A percentile compares a stretch with the other conserved stretches of the same genome.
Conservation (phyloP, 2,113 vertebrate genomes). For the Peromyscus californicus region DNA sequence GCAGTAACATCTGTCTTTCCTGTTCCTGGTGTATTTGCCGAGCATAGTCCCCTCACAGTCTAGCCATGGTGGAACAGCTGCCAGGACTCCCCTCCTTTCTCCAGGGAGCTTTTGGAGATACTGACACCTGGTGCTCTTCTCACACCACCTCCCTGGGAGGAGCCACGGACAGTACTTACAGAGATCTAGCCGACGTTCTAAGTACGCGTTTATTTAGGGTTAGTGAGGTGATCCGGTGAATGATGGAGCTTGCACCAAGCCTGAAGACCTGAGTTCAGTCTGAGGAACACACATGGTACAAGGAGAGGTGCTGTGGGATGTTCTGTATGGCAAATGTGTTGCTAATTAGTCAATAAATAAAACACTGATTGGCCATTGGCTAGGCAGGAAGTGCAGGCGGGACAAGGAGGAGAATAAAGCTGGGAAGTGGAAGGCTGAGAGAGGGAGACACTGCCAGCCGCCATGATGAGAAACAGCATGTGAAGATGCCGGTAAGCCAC, state of each 20-base stretch:
- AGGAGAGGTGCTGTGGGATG: too few relatives aligned
- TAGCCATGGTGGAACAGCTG: background rate
- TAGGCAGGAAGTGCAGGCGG: too few relatives aligned
- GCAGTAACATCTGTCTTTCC: background rate
- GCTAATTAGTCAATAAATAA: too few relatives aligned
- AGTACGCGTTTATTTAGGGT: background rate
- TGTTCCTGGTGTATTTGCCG: fast-evolving
- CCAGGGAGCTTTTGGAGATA: background rate
- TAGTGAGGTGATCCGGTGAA: background rate
- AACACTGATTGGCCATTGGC: too few relatives aligned
- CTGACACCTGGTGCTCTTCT: background rate
- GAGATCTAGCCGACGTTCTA: background rate
- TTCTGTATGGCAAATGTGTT: too few relatives aligned
- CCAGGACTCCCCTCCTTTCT: background rate
- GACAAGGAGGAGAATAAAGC: too few relatives aligned
- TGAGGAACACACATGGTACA: background rate
- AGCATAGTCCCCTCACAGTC: background rate
- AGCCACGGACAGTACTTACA: background rate
- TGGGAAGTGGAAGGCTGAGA: too few relatives aligned
- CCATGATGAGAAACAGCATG: too few relatives aligned
- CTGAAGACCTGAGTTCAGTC: background rate
- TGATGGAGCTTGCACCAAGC: background rate
- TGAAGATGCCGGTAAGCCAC: too few relatives aligned
- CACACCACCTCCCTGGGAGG: too few relatives aligned
- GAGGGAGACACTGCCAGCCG: too few relatives aligned